phyloP scores from a whole-genome alignment of 2,113 vertebrate species.

The Meleagris gallopavo region DNA sequence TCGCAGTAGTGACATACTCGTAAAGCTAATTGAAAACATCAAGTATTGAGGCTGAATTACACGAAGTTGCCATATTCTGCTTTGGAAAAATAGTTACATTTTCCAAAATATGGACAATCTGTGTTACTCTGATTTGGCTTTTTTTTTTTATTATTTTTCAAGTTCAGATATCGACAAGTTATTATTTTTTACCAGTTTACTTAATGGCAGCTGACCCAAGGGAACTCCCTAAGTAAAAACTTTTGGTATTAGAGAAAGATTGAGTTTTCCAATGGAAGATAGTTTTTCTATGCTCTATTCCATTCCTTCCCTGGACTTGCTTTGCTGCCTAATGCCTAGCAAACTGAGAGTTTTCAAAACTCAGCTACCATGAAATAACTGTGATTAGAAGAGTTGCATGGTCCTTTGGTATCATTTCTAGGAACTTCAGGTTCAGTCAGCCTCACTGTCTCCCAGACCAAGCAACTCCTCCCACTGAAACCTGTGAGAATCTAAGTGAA shows the following conservation, averaged over 20 bases:
- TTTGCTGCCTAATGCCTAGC: neutral
- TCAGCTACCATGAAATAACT: neutral
- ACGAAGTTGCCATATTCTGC: neutral
- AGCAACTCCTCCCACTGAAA: neutral
- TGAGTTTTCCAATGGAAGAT: neutral
- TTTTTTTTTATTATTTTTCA: neutral
- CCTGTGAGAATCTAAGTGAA: neutral
- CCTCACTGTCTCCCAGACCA: accelerated
- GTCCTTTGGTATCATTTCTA: neutral
- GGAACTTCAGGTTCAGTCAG: neutral
- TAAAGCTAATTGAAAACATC: neutral
- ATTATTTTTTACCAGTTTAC: neutral
- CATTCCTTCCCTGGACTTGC: neutral
- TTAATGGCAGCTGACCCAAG: neutral
- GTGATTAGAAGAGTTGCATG: neutral
- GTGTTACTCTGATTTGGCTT: neutral
- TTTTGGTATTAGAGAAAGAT: neutral
- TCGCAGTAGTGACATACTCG: neutral
- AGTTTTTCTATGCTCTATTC: neutral
- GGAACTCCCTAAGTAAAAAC: neutral
- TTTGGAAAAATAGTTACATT: neutral
- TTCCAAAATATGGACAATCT: neutral
- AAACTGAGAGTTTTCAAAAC: neutral
- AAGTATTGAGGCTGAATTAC: neutral
- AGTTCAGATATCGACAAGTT: neutral